Conservation (phyloP, 1,140 invertebrate genomes). For the Bombus vancouverensis region DNA sequence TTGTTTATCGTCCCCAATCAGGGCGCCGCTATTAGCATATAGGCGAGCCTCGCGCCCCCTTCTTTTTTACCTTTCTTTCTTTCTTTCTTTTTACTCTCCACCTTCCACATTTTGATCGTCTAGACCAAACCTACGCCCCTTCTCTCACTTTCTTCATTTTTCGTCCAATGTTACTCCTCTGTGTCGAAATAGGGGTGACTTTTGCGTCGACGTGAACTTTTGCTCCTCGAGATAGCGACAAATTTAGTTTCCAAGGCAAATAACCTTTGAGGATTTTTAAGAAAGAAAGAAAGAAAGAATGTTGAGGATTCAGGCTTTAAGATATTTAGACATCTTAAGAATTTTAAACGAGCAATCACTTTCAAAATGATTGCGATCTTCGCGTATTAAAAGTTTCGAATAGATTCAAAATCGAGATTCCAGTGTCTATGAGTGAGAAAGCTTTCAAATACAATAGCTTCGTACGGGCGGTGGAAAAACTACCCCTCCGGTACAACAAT, state of each 20-base stretch:
- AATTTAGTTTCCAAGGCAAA: too few relatives aligned
- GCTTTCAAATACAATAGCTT: neutral
- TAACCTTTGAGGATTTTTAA: too few relatives aligned
- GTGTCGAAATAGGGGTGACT: neutral
- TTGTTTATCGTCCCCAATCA: slow-evolving; percentile 79
- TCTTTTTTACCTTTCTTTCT: slow-evolving; percentile 45
- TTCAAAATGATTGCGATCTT: too few relatives aligned
- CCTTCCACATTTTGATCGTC: slow-evolving; percentile 48
- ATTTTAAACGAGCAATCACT: too few relatives aligned
- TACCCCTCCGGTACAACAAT: neutral
- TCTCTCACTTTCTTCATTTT: neutral
- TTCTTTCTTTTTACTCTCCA: slow-evolving; percentile 49
- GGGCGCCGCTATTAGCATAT: slow-evolving; percentile 75
- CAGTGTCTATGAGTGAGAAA: neutral
- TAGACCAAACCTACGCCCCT: neutral
- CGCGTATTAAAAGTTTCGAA: too few relatives aligned
- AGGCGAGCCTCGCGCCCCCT: slow-evolving; percentile 59
- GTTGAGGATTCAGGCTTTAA: too few relatives aligned
- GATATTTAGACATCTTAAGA: too few relatives aligned
- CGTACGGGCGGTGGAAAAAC: neutral
- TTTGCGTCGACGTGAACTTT: neutral
- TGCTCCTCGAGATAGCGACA: neutral
- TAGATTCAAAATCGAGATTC: neutral
- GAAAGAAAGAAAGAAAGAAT: too few relatives aligned
- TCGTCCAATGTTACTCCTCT: neutral